Evolutionary conservation across 2,113 vertebrate genomes (phyloP).

Genomic region (Nanorana parkeri): DNA sequence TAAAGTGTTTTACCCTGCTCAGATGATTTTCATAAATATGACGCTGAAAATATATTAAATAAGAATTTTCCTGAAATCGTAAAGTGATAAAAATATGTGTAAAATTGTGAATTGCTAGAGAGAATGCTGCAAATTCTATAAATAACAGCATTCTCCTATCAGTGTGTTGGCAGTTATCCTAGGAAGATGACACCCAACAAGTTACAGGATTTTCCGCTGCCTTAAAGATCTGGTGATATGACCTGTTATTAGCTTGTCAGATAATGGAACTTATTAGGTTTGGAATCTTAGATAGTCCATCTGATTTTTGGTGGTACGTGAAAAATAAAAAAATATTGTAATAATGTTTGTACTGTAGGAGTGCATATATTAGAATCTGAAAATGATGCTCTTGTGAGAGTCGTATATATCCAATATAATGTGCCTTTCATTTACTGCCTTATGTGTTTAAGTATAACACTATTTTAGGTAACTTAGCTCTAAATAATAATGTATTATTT

Average conservation of each 20-base stretch:
- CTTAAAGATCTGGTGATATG: constrained; percentile 21
- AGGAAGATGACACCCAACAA: constrained; percentile 11
- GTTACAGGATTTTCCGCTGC: constrained; percentile 15
- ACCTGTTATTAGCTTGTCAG: constrained; percentile 10
- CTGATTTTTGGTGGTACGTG: neutral
- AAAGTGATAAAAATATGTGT: constrained; percentile 23
- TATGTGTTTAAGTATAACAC: too few relatives aligned
- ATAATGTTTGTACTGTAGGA: neutral
- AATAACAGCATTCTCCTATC: constrained; percentile 26
- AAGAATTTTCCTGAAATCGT: neutral
- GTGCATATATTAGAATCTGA: neutral
- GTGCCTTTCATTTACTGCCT: too few relatives aligned
- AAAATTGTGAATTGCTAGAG: constrained; percentile 18
- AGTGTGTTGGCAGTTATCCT: constrained; percentile 27
- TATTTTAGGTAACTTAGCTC: too few relatives aligned
- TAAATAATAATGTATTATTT: neutral
- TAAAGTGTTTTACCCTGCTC: neutral
- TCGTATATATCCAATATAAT: too few relatives aligned
- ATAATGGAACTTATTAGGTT: neutral
- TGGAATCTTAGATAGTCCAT: neutral
- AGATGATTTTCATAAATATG: constrained; percentile 8
- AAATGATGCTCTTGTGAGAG: neutral
- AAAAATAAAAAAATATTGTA: neutral
- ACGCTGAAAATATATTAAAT: constrained; percentile 12
- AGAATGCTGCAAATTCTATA: constrained; percentile 8